Evolutionary conservation across 2,797 vertebrate genomes (phyloP).

Genomic region (Phoebastria nigripes): DNA sequence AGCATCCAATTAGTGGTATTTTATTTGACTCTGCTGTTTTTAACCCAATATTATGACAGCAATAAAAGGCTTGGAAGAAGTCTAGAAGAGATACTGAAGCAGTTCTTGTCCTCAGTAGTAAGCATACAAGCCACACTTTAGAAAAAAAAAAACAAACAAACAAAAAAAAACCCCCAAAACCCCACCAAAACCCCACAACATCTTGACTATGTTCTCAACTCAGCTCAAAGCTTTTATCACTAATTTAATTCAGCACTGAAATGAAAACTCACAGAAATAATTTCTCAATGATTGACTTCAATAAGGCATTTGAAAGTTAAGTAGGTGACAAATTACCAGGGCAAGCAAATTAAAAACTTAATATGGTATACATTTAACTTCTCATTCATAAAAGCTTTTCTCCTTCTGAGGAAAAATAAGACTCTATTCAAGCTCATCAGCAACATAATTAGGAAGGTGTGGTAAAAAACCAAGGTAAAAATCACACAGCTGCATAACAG

Average conservation of each 20-base stretch:
- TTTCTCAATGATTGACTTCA: not conserved
- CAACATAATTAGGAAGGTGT: not conserved
- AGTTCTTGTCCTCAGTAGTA: not conserved
- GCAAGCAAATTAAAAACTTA: not conserved
- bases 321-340: not conserved
- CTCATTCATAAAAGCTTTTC: not conserved
- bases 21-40: constrained; percentile 18
- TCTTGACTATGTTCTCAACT: not conserved
- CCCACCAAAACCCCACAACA: too few species aligned
- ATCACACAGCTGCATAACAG: not conserved
- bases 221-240: not conserved
- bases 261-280: not conserved
- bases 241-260: not conserved
- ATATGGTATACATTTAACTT: not conserved
- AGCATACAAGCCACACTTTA: not conserved
- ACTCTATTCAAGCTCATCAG: not conserved
- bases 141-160: not conserved
- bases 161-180: too few species aligned
- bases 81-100: not conserved
- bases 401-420: not conserved
- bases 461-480: not conserved
- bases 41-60: constrained; percentile 17
- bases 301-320: not conserved
- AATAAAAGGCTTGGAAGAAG: not conserved
- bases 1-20: constrained; percentile 1